Evolutionary conservation across 2,888 invertebrate species (phyloP).

Genomic region (Coelogynopora nodosa): DNA sequence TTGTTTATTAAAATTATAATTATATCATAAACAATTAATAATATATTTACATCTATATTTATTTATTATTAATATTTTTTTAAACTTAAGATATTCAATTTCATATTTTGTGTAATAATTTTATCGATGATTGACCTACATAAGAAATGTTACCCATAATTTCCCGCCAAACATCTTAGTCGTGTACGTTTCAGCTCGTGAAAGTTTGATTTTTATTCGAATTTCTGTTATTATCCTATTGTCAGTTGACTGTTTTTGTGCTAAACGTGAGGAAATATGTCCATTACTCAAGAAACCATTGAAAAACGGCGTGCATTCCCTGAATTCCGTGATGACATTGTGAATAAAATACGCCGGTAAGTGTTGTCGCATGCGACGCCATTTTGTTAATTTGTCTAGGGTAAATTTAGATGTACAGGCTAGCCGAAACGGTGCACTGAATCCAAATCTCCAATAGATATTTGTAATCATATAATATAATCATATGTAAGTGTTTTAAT

Average conservation of each 20-base stretch:
- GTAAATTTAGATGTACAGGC: neutral
- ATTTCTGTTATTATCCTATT: neutral
- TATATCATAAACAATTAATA: too few relatives aligned
- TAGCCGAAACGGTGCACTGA: neutral
- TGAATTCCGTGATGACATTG: neutral
- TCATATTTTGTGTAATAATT: neutral
- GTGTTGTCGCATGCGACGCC: neutral
- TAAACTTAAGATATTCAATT: neutral
- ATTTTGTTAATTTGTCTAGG: neutral
- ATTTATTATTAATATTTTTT: too few relatives aligned
- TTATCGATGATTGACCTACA: neutral
- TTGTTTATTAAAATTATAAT: too few relatives aligned
- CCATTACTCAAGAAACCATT: slow-evolving; percentile 32
- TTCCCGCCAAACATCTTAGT: neutral
- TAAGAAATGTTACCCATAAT: neutral
- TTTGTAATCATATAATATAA: neutral
- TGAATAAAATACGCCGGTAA: neutral
- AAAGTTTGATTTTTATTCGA: neutral
- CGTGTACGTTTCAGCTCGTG: neutral
- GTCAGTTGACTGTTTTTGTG: neutral
- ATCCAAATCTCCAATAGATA: neutral
- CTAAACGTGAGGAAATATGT: slow-evolving; percentile 4
- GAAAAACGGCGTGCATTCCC: slow-evolving; percentile 37
- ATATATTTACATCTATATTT: neutral
- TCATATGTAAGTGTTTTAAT: neutral